A percentile compares a stretch with the other conserved stretches of the same genome.
phyloP scores from a whole-genome alignment of 2,113 vertebrate genomes.

The Myotis davidii region DNA sequence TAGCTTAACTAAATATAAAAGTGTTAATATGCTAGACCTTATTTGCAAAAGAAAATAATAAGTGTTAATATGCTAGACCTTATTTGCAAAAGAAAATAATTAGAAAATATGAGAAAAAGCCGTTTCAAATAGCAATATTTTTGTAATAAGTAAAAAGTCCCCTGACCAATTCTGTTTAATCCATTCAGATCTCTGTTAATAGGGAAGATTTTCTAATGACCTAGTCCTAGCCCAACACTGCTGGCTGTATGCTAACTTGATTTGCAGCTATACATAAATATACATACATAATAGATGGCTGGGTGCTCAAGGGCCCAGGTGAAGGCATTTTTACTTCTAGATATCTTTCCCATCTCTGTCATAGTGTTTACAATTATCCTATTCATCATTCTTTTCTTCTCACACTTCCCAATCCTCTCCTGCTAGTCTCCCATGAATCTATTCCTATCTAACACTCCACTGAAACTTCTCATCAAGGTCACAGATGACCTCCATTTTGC shows the following conservation, averaged over 20 bases:
- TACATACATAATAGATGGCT: neutral
- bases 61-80: neutral
- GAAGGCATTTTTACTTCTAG: neutral
- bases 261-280: conserved; percentile 23
- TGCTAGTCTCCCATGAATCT: neutral
- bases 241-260: neutral
- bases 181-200: conserved; percentile 19
- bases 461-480: neutral
- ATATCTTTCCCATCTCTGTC: neutral
- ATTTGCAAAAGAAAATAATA: conserved; percentile 40
- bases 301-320: neutral
- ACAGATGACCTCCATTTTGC: neutral
- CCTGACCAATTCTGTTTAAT: neutral
- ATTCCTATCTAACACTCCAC: neutral
- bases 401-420: neutral
- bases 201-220: conserved; percentile 34
- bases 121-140: conserved; percentile 45
- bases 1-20: conserved; percentile 29
- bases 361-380: neutral
- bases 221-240: conserved; percentile 24
- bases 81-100: conserved; percentile 38
- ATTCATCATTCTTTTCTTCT: neutral
- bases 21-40: neutral
- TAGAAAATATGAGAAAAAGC: neutral
- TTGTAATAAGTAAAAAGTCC: conserved; percentile 41